Evolutionary conservation across 2,113 vertebrate genomes (phyloP), one percentile per base, ranked within the genome.

Genomic region (Lophura nycthemera): DNA sequence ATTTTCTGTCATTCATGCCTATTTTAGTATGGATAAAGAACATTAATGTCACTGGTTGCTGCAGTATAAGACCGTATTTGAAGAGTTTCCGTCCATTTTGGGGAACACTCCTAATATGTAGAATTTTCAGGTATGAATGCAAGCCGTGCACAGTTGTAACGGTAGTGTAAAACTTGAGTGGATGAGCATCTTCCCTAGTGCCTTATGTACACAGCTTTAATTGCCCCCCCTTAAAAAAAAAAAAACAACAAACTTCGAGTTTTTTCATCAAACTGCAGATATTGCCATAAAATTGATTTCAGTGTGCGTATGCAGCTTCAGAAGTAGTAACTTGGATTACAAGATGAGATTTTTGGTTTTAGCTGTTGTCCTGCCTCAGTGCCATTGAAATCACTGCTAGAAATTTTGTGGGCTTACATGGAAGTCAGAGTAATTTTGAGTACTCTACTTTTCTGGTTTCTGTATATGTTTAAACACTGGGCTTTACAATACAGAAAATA

Each of bases 301-400:
- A 74, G 3, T 72, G 10, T 71, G 6, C 13, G 21, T 43, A 64
- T 60, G 4, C 3, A 67, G 7, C 13, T 74, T 91, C 42, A 66
- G 40, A 71, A 91, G 17, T 47, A 32, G 15, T 7, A 69, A 45
- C 6, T 12, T 83, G 10, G 93, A 64, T 45, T 50, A 40, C 8
- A 64, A 30, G 21, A 27, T 1, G 5, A 48, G 34, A 21, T 11
- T 30, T 13, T 6, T 32, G 13, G 8, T 70, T 63, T 13, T 14
- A 38, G 4, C 2, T 25, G 0, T 60, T 72, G 2, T 78, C 18
- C 27, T 81, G 3, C 10, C 4, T 82, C 2, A 1, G 2, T 64
- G 82, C 12, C 1, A 1, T 40, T 88, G 42, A 72, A 89, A 54
- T 67, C 63, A 24, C 61, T 17, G 8, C 20, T 69, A 59, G 45